These are phyloP conservation scores for Calliphora vomitoria DNA, from an alignment of 2,888 invertebrate species.

Conservation along the genomic window DNA sequence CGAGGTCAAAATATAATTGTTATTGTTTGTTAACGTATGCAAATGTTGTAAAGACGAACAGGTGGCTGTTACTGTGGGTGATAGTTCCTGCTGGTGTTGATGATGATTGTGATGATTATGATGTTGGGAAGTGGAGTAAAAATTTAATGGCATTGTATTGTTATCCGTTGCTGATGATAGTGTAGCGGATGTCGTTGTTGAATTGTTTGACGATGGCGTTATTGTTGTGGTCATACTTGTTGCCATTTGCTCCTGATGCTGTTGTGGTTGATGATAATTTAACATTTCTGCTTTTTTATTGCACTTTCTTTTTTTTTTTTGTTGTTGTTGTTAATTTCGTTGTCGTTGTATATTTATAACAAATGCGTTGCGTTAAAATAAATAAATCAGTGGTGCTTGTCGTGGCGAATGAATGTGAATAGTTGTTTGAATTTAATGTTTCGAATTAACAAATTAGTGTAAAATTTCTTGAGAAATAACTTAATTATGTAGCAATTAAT, in stretches of 20 bases:
- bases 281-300: constrained; percentile 75
- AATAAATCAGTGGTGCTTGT: constrained; percentile 44
- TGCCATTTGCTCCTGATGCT: constrained; percentile 57
- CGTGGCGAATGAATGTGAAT: constrained; percentile 4
- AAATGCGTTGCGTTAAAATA: constrained; percentile 18
- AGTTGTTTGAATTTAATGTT: constrained; percentile 45
- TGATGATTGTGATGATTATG: constrained; percentile 29
- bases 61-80: constrained; percentile 41
- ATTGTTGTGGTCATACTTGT: constrained; percentile 55
- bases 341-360: neutral
- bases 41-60: constrained; percentile 75
- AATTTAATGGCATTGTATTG: constrained; percentile 59
- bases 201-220: constrained; percentile 16
- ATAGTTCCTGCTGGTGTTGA: constrained; percentile 40
- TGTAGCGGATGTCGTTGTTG: constrained; percentile 42
- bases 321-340: neutral
- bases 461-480: constrained; percentile 68
- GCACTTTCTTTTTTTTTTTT: constrained; percentile 6
- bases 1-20: constrained; percentile 54
- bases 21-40: constrained; percentile 72
- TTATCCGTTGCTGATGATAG: constrained; percentile 44
- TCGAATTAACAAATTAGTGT: constrained; percentile 68
- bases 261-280: constrained; percentile 78
- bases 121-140: constrained; percentile 54
- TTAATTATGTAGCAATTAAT: constrained; percentile 77